Evolutionary conservation across 2,888 invertebrate genomes (phyloP).

Genomic region (Aphrophora alni): DNA sequence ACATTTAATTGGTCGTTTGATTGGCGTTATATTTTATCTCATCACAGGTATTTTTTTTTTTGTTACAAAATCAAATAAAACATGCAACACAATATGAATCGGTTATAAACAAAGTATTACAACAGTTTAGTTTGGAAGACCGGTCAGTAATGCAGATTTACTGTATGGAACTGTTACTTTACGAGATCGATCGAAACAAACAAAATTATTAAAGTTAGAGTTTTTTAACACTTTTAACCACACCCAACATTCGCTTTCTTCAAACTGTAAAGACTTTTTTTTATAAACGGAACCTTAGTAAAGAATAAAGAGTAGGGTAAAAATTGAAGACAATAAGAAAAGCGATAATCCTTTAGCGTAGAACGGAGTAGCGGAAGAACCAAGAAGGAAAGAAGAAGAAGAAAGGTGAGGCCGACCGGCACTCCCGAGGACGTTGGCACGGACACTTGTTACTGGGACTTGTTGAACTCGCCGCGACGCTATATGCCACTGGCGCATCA

Average conservation of each 20-base stretch:
- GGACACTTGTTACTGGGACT: slow-evolving; percentile 31
- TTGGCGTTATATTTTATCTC: slow-evolving; percentile 14
- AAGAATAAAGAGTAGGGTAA: neutral
- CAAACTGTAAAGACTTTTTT: no score
- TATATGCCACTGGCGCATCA: slow-evolving; percentile 26
- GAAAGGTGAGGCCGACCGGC: slow-evolving; percentile 32
- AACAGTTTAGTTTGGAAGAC: slow-evolving; percentile 1
- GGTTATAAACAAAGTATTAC: no score
- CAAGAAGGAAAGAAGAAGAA: slow-evolving; percentile 28
- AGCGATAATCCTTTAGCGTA: slow-evolving; percentile 18
- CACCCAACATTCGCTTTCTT: no score
- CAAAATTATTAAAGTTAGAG: no score
- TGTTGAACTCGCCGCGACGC: slow-evolving; percentile 29
- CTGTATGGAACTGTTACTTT: no score
- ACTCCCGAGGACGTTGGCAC: slow-evolving; percentile 19
- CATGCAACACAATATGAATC: no score
- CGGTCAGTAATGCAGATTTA: no score
- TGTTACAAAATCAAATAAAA: no score
- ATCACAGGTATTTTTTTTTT: neutral
- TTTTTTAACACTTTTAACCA: neutral
- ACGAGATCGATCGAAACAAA: no score
- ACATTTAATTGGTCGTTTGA: slow-evolving; percentile 7
- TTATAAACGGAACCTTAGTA: neutral
- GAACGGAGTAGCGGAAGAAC: slow-evolving; percentile 28
- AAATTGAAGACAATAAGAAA: neutral